Percentiles rank a stretch among this genome's conserved stretches.
phyloP scores from a whole-genome alignment of 2,797 vertebrate genomes.

The Sebastiscus tertius region DNA sequence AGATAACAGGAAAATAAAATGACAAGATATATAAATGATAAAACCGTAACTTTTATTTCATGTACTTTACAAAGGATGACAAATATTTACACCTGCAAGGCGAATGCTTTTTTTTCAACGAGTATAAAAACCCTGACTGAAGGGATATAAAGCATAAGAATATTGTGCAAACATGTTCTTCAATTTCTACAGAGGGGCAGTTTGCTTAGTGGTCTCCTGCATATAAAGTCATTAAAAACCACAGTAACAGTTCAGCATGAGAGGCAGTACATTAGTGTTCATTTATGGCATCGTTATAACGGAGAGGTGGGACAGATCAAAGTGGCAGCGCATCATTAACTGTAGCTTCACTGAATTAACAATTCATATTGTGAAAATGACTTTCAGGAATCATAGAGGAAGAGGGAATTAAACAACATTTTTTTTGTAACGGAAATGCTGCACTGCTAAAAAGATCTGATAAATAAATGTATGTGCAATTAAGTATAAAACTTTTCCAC shows the following conservation, averaged over 20 bases:
- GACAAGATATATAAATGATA: background rate
- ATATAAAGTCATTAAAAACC: background rate
- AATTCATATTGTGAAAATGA: background rate
- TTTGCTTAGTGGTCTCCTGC: conserved; percentile 32
- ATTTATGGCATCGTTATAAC: background rate
- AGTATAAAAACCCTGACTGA: conserved; percentile 4
- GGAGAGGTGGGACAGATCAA: background rate
- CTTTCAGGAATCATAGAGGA: background rate
- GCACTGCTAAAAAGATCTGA: background rate
- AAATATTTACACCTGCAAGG: conserved; percentile 39
- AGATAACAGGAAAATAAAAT: background rate
- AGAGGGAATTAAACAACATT: background rate
- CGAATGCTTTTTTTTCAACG: background rate
- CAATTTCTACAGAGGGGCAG: background rate
- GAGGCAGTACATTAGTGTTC: conserved; percentile 1
- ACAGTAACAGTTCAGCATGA: background rate
- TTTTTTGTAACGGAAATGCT: background rate
- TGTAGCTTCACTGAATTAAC: background rate
- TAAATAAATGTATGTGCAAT: background rate
- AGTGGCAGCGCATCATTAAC: background rate
- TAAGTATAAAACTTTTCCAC: conserved; percentile 19
- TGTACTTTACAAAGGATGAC: conserved; percentile 53
- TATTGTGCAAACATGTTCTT: conserved; percentile 18
- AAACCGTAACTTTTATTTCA: conserved; percentile 53
- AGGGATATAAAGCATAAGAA: background rate